phyloP scores from a whole-genome alignment of 2,888 invertebrate genomes.

The Drosophila borealis region DNA sequence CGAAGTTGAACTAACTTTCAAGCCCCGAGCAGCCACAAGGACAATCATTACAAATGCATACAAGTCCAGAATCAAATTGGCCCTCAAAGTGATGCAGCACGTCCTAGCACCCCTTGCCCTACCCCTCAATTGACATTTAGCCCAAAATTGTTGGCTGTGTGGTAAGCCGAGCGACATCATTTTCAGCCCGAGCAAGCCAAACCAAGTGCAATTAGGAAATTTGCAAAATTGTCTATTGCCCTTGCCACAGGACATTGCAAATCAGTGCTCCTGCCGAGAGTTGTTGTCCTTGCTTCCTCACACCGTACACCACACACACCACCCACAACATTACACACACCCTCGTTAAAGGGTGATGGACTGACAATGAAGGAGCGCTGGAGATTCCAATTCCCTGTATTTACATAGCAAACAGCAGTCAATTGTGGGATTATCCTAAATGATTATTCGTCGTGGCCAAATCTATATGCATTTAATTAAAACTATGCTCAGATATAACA shows the following conservation, averaged over 20 bases:
- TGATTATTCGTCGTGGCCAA: constrained; percentile 37
- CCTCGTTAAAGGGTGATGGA: neutral
- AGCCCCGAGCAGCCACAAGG: constrained; percentile 12
- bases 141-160: constrained; percentile 51
- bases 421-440: constrained; percentile 57
- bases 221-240: constrained; percentile 63
- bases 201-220: constrained; percentile 75
- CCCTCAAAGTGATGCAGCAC: constrained; percentile 50
- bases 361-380: constrained; percentile 2
- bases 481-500: neutral
- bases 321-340: constrained; percentile 10
- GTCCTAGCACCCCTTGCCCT: neutral
- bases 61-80: constrained; percentile 45
- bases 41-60: constrained; percentile 39
- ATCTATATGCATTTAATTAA: neutral
- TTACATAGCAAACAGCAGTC: constrained; percentile 56
- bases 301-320: constrained; percentile 4
- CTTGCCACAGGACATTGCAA: constrained; percentile 44
- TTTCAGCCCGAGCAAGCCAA: constrained; percentile 50
- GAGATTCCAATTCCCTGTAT: constrained; percentile 23
- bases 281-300: constrained; percentile 47
- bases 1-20: constrained; percentile 9
- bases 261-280: constrained; percentile 35
- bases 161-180: constrained; percentile 56
- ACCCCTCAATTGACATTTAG: constrained; percentile 32